Evolutionary conservation across 2,888 invertebrate genomes (phyloP).

Genomic region (Luperina testacea): DNA sequence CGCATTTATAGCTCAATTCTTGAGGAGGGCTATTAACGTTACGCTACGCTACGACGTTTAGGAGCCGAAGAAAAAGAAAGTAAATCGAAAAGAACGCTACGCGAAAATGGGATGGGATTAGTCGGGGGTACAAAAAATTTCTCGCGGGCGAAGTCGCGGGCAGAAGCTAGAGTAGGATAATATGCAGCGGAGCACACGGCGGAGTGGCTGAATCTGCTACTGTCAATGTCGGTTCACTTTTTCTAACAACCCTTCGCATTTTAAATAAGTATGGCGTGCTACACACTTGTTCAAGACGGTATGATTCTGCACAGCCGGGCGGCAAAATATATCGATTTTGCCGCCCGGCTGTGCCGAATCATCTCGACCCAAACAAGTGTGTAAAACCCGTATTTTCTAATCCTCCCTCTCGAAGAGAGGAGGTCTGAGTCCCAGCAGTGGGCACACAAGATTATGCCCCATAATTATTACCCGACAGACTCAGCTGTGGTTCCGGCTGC

Average conservation of each 20-base stretch:
- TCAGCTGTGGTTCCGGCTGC: slow-evolving; percentile 47
- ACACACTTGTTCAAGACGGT: too few species aligned
- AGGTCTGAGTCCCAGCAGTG: background rate
- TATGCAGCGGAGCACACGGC: slow-evolving; percentile 10
- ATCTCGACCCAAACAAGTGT: background rate
- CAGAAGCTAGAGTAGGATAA: background rate
- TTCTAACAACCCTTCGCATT: background rate
- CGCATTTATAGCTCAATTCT: background rate
- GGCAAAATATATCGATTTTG: background rate
- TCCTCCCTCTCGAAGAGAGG: background rate
- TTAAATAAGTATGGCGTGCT: slow-evolving; percentile 3
- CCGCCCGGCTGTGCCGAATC: background rate
- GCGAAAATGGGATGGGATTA: background rate
- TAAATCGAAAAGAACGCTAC: background rate
- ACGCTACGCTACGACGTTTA: background rate
- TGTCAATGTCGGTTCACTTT: background rate
- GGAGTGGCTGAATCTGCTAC: background rate
- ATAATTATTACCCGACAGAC: slow-evolving; percentile 42
- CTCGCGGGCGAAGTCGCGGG: background rate
- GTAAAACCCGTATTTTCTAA: background rate
- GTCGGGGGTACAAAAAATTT: background rate
- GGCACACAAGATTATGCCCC: background rate
- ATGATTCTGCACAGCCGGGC: background rate
- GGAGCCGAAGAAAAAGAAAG: background rate
- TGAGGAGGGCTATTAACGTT: background rate